Percentiles rank a stretch among this genome's conserved stretches.
Conservation (phyloP, 2,113 vertebrate species). For the Sapayoa aenigma region DNA sequence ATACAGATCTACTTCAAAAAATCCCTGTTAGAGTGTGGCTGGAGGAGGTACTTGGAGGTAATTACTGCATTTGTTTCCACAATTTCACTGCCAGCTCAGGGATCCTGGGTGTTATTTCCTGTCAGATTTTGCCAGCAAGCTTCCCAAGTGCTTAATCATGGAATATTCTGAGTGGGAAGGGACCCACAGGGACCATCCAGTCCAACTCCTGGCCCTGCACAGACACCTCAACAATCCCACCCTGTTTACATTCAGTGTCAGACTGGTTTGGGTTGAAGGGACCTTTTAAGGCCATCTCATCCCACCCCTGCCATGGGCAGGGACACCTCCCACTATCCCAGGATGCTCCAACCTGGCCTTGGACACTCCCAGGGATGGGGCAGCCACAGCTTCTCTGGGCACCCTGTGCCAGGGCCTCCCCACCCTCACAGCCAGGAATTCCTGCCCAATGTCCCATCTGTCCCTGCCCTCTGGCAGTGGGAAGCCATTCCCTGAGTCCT, state of each 20-base stretch:
- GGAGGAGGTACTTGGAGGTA: not conserved
- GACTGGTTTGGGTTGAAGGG: too few relatives aligned
- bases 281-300: not conserved
- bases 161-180: not conserved
- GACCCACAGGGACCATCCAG: not conserved
- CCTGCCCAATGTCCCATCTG: not conserved
- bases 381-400: not conserved
- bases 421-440: not conserved
- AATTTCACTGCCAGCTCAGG: not conserved
- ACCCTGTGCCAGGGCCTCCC: not conserved
- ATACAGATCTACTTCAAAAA: not conserved
- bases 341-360: not conserved
- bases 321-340: not conserved
- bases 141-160: not conserved
- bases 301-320: not conserved
- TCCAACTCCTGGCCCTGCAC: not conserved
- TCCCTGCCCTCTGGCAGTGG: not conserved
- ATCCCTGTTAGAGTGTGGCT: not conserved
- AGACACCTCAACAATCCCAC: not conserved
- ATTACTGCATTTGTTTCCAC: not conserved
- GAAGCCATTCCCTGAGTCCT: not conserved
- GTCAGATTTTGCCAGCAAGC: rapidly evolving
- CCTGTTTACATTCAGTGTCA: too few relatives aligned
- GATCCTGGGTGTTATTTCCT: not conserved
- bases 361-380: not conserved